Evolutionary conservation across 2,113 vertebrate species (phyloP).

Genomic region (Mirounga angustirostris): DNA sequence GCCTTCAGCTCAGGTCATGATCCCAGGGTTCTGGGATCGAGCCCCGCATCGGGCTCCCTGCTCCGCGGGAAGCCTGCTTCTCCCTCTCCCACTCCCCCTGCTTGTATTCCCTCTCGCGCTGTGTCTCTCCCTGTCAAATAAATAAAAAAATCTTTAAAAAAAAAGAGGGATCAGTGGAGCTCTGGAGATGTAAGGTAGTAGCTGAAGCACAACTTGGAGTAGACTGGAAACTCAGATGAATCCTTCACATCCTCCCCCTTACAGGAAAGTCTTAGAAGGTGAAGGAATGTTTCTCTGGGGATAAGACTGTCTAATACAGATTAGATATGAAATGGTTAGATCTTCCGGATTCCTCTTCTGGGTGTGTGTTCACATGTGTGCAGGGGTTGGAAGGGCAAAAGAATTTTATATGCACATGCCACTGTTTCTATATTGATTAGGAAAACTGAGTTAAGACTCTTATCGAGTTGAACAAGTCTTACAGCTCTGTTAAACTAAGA

Average conservation of each 20-base stretch:
- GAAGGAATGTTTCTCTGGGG: constrained; percentile 66
- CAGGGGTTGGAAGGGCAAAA: not conserved
- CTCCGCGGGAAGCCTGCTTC: no score
- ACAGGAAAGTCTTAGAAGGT: constrained; percentile 40
- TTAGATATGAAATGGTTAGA: constrained; percentile 43
- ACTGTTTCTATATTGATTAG: constrained; percentile 32
- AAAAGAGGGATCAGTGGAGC: not conserved
- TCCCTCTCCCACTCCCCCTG: no score
- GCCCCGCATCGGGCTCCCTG: no score
- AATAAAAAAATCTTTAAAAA: no score
- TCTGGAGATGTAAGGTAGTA: not conserved
- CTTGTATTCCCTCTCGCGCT: no score
- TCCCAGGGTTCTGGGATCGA: no score
- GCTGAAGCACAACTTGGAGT: not conserved
- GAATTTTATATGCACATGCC: constrained; percentile 14
- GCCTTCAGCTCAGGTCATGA: no score
- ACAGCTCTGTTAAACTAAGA: constrained; percentile 35
- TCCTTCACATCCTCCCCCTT: not conserved
- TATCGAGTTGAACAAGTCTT: constrained; percentile 12
- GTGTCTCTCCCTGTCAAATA: no score
- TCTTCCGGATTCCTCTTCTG: constrained; percentile 32
- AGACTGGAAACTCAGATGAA: not conserved
- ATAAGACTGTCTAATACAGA: constrained; percentile 39
- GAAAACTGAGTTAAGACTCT: constrained; percentile 32
- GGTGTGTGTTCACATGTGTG: not conserved